Percentiles rank a stretch among this genome's conserved stretches.
Evolutionary conservation across 1,140 invertebrate genomes (phyloP).

Genomic region (Nephila pilipes): DNA sequence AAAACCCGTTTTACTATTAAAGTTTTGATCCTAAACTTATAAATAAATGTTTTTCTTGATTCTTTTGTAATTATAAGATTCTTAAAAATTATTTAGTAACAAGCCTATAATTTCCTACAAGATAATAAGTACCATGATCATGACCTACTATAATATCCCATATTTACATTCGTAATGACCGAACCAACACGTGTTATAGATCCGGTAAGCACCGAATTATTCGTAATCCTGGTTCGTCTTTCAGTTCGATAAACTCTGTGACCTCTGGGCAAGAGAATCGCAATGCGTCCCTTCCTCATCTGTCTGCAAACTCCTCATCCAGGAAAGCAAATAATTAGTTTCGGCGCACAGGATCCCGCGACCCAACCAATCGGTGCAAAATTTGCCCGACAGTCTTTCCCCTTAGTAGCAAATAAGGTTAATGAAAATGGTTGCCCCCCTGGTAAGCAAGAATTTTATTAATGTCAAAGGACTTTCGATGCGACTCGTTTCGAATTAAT

Average conservation of each 20-base stretch:
- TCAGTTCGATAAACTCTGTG: not conserved
- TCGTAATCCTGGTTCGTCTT: not conserved
- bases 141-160: too few relatives aligned
- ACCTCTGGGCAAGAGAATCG: not conserved
- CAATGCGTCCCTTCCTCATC: not conserved
- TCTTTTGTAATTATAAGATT: too few relatives aligned
- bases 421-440: conserved; percentile 47
- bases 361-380: not conserved
- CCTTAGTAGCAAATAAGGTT: conserved; percentile 45
- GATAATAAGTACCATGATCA: too few relatives aligned
- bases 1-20: too few relatives aligned
- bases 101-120: too few relatives aligned
- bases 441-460: conserved; percentile 43
- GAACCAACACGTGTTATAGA: too few relatives aligned
- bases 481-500: conserved; percentile 41
- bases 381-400: not conserved
- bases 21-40: too few relatives aligned
- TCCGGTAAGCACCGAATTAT: too few relatives aligned
- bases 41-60: too few relatives aligned
- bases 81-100: too few relatives aligned
- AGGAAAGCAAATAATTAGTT: conserved; percentile 33
- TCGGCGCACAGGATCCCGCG: not conserved
- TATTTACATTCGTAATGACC: too few relatives aligned
- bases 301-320: not conserved
- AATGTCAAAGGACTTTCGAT: conserved; percentile 46